These are phyloP conservation scores for Python bivittatus DNA, from an alignment of 2,113 vertebrate genomes.

Conservation along the genomic window DNA sequence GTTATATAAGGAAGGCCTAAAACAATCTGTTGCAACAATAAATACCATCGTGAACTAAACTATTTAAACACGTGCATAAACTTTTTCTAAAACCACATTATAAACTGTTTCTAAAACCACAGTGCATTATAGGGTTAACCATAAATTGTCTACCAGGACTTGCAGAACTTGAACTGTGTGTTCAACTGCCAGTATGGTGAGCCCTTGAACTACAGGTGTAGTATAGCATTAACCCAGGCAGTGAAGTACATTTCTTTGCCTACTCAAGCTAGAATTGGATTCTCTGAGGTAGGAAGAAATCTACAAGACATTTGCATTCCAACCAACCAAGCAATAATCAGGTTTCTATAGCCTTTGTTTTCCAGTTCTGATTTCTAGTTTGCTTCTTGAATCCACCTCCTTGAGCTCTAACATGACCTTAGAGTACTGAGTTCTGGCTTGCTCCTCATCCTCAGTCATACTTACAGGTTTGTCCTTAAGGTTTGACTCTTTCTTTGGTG, in stretches of 20 bases:
- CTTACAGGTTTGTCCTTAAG: not conserved
- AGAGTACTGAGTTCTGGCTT: not conserved
- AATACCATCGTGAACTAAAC: not conserved
- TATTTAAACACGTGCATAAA: not conserved
- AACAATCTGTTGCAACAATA: not conserved
- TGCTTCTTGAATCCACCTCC: too few species aligned
- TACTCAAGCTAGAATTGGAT: not conserved
- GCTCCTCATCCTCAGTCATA: not conserved
- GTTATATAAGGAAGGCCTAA: not conserved
- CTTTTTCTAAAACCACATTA: not conserved
- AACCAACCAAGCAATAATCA: not conserved
- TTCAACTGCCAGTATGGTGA: not conserved
- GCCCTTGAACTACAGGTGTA: not conserved
- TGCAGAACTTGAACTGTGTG: not conserved
- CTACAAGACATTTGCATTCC: not conserved
- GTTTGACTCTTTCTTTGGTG: not conserved
- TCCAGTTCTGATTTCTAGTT: not conserved
- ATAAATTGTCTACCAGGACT: not conserved
- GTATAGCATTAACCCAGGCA: not conserved
- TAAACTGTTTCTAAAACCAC: not conserved
- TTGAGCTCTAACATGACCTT: too few species aligned
- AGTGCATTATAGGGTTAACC: not conserved
- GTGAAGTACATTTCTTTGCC: not conserved
- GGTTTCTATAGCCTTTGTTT: not conserved
- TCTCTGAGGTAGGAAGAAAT: not conserved